These are phyloP conservation scores for Heliconius himera DNA, from an alignment of 1,140 invertebrate species.

Conservation along the genomic window DNA sequence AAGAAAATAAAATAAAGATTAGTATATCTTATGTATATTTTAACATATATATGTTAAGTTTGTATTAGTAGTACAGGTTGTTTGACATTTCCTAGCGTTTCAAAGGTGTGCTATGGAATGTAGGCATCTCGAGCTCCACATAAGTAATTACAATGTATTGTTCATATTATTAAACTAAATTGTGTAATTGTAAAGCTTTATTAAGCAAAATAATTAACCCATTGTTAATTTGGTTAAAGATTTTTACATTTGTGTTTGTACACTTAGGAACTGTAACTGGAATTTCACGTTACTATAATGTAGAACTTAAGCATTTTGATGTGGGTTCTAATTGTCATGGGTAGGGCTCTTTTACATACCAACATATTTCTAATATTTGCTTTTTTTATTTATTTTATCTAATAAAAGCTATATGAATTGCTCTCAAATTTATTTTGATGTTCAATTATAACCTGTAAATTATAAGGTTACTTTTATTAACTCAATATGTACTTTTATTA, in stretches of 20 bases:
- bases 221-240: not conserved
- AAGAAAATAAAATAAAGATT: not conserved
- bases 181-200: not conserved
- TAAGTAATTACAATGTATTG: not conserved
- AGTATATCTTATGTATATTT: too few species aligned
- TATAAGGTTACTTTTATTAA: not conserved
- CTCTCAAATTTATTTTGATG: not conserved
- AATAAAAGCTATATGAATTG: not conserved
- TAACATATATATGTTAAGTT: not conserved
- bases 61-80: not conserved
- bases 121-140: slow-evolving; percentile 10
- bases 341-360: too few species aligned
- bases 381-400: too few species aligned
- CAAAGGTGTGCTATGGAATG: slow-evolving; percentile 26
- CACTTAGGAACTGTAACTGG: too few species aligned
- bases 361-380: too few species aligned
- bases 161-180: not conserved
- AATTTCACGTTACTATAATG: too few species aligned
- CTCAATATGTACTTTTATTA: too few species aligned
- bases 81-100: slow-evolving; percentile 25
- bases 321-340: too few species aligned
- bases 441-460: not conserved
- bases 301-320: too few species aligned
- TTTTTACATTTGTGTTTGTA: too few species aligned
- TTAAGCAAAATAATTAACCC: not conserved